A percentile compares a stretch with the other conserved stretches of the same genome.
These are phyloP conservation scores for Natrix natrix DNA, from an alignment of 2,797 vertebrate genomes.

Conservation along the genomic window DNA sequence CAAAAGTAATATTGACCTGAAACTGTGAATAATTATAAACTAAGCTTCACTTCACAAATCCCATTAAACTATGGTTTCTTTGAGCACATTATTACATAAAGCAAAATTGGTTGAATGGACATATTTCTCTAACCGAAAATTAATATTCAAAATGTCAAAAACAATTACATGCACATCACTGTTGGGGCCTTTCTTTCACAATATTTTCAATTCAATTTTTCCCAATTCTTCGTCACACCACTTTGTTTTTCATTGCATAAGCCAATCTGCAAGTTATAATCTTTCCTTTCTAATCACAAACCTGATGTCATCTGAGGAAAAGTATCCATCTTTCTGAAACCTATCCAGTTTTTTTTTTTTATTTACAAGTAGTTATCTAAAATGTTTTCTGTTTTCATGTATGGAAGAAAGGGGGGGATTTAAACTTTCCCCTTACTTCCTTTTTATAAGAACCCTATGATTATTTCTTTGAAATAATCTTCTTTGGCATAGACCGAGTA, in stretches of 20 bases:
- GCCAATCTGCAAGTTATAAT: background rate
- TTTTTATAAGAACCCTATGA: background rate
- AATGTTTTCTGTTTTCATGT: background rate
- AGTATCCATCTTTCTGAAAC: background rate
- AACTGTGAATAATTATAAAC: background rate
- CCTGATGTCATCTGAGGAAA: background rate
- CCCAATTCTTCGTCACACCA: background rate
- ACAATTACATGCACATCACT: background rate
- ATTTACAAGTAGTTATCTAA: background rate
- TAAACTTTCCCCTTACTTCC: background rate
- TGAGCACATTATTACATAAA: background rate
- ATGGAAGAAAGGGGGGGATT: background rate
- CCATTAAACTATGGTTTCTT: background rate
- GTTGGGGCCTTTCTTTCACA: background rate
- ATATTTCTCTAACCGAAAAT: background rate
- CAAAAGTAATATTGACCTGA: background rate
- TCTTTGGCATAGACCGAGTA: background rate
- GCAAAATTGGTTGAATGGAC: background rate
- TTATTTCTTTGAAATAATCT: background rate
- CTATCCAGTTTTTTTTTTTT: background rate
- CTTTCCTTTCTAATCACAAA: background rate
- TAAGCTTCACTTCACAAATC: background rate
- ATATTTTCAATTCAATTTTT: background rate
- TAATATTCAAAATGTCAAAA: background rate
- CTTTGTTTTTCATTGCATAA: background rate